phyloP scores from a whole-genome alignment of 2,888 invertebrate genomes.

The Petrolisthes manimaculis region DNA sequence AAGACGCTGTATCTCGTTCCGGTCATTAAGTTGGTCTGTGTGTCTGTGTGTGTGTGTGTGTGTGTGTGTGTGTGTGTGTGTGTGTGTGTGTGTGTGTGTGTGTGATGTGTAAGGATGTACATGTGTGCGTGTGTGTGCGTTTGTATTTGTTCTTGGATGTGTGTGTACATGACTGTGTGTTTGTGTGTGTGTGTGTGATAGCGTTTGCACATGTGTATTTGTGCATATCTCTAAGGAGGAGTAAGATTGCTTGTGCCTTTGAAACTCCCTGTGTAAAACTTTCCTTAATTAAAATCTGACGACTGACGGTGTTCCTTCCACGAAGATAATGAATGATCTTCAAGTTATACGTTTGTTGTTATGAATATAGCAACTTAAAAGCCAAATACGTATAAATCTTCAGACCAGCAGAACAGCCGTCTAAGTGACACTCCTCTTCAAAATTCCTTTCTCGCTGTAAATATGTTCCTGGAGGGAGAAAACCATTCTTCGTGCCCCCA shows the following conservation, averaged over 20 bases:
- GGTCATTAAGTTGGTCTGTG: neutral
- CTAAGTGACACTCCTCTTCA: neutral
- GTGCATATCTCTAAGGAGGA: too few species aligned
- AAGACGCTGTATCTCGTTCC: constrained; percentile 12
- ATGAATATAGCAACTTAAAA: too few species aligned
- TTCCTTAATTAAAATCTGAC: too few species aligned
- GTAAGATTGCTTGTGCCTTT: too few species aligned
- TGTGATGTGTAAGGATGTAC: constrained; percentile 11
- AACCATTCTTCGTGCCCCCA: neutral
- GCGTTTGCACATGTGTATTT: too few species aligned
- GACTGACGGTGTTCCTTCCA: too few species aligned
- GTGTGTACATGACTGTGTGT: neutral
- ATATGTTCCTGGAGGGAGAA: neutral
- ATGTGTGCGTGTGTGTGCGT: neutral
- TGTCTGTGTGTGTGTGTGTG: neutral
- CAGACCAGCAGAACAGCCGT: too few species aligned
- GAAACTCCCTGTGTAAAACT: too few species aligned
- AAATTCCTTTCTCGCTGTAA: neutral
- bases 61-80: constrained; percentile 11
- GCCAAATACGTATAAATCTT: too few species aligned
- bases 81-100: constrained; percentile 16
- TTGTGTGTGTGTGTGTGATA: neutral
- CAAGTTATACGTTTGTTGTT: too few species aligned
- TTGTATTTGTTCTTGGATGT: neutral
- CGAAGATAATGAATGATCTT: too few species aligned